Percentiles rank a stretch among this genome's conserved stretches.
Evolutionary conservation across 2,797 vertebrate species (phyloP).

Genomic region (Poecilia velifera): DNA sequence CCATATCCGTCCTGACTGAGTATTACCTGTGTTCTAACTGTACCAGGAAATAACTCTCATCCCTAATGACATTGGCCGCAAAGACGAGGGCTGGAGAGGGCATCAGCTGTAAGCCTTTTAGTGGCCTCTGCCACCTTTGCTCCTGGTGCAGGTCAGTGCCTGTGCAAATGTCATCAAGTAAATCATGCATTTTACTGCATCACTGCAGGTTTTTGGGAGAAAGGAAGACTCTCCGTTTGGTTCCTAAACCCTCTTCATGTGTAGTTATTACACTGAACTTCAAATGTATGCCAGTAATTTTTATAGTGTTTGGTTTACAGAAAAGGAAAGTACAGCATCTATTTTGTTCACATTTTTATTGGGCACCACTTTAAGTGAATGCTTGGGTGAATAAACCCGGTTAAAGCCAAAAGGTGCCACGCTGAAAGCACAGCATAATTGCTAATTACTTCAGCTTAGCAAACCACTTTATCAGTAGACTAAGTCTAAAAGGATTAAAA

Average conservation of each 20-base stretch:
- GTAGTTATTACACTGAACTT: not conserved
- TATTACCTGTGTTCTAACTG: constrained; percentile 35
- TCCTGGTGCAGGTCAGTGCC: constrained; percentile 17
- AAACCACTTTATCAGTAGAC: constrained; percentile 29
- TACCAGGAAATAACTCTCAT: constrained; percentile 23
- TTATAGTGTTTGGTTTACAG: not conserved
- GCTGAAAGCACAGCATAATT: not conserved
- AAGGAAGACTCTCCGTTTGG: not conserved
- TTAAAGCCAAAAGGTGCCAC: not conserved
- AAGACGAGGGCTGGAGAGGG: constrained; percentile 11
- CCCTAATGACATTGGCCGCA: constrained; percentile 34
- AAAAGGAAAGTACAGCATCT: not conserved
- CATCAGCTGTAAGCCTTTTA: constrained; percentile 29
- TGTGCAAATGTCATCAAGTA: not conserved
- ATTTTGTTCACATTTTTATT: not conserved
- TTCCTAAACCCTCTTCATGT: not conserved
- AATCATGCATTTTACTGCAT: not conserved
- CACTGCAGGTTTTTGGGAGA: not conserved
- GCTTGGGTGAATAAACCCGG: not conserved
- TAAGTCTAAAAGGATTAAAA: constrained; percentile 49
- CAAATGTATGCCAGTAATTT: not conserved
- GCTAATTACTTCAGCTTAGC: not conserved
- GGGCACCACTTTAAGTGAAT: not conserved
- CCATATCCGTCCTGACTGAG: not conserved
- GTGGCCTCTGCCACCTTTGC: constrained; percentile 7